These are phyloP conservation scores for Xylocopa sonorina DNA, from an alignment of 1,140 invertebrate species.

Conservation along the genomic window DNA sequence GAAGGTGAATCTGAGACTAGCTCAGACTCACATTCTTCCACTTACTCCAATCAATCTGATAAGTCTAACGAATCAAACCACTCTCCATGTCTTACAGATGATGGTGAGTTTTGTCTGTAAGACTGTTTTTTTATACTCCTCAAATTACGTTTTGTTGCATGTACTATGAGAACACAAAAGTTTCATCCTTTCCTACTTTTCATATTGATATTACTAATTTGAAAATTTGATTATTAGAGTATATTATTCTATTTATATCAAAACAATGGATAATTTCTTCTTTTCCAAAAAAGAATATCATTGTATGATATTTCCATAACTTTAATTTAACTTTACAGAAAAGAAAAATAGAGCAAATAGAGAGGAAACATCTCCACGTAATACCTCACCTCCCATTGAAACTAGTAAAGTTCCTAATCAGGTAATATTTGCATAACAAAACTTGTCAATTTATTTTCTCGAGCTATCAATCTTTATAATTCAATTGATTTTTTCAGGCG, in stretches of 20 bases:
- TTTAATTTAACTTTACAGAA: slow-evolving; percentile 80
- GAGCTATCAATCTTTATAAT: slow-evolving; percentile 23
- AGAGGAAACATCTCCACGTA: slow-evolving; percentile 79
- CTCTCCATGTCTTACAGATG: slow-evolving; percentile 80
- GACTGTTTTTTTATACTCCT: slow-evolving; percentile 56
- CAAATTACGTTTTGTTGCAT: slow-evolving; percentile 52
- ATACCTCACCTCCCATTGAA: slow-evolving; percentile 78
- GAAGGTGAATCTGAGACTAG: slow-evolving; percentile 82
- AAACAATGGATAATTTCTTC: background rate
- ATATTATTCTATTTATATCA: slow-evolving; percentile 9
- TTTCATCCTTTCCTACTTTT: background rate
- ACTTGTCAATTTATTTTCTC: slow-evolving; percentile 16
- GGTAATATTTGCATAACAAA: slow-evolving; percentile 62
- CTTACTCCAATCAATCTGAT: slow-evolving; percentile 80
- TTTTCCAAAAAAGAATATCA: slow-evolving; percentile 23
- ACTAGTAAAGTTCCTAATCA: slow-evolving; percentile 83
- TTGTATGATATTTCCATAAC: background rate
- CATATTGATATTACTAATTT: slow-evolving; percentile 6
- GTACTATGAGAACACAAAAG: slow-evolving; percentile 31
- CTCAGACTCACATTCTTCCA: slow-evolving; percentile 81
- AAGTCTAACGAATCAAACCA: slow-evolving; percentile 79
- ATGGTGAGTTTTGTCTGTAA: slow-evolving; percentile 79
- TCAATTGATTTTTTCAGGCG: slow-evolving; percentile 70
- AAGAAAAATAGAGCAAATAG: slow-evolving; percentile 86
- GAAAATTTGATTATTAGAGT: background rate